These are phyloP conservation scores for Lophochroa leadbeateri DNA, from an alignment of 2,113 vertebrate species.

Conservation along the genomic window DNA sequence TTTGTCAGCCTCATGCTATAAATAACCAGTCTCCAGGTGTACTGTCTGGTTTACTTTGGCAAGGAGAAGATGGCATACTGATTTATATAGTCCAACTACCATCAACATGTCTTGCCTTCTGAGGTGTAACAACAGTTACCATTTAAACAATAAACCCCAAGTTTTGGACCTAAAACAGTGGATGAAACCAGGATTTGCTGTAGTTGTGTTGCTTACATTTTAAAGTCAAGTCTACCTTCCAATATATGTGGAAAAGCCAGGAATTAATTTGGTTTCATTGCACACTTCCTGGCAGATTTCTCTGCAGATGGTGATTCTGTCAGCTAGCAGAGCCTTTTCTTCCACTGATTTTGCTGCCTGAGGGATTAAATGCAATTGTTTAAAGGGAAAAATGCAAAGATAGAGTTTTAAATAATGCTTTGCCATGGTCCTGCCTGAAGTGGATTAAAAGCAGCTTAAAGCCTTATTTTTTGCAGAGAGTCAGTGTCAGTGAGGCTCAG, in stretches of 20 bases:
- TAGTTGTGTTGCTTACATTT: neutral
- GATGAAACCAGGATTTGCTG: neutral
- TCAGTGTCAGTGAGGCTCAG: neutral
- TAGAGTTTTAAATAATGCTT: neutral
- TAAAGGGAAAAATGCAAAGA: neutral
- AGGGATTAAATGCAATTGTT: neutral
- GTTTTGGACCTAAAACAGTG: neutral
- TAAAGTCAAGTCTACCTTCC: neutral
- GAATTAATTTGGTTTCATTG: neutral
- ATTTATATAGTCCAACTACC: neutral
- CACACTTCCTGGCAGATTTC: neutral
- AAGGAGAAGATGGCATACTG: neutral
- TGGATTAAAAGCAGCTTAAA: neutral
- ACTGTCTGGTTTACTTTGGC: neutral
- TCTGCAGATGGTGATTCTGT: neutral
- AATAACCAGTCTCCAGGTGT: neutral
- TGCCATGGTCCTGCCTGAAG: neutral
- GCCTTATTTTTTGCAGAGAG: neutral
- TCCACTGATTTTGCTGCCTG: neutral
- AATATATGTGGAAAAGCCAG: neutral
- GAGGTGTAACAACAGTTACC: neutral
- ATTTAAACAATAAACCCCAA: neutral
- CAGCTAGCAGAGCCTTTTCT: neutral
- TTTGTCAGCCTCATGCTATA: neutral
- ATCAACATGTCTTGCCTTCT: neutral